Evolutionary conservation across 2,888 invertebrate genomes (phyloP).

Genomic region (Latrodectus hesperus): DNA sequence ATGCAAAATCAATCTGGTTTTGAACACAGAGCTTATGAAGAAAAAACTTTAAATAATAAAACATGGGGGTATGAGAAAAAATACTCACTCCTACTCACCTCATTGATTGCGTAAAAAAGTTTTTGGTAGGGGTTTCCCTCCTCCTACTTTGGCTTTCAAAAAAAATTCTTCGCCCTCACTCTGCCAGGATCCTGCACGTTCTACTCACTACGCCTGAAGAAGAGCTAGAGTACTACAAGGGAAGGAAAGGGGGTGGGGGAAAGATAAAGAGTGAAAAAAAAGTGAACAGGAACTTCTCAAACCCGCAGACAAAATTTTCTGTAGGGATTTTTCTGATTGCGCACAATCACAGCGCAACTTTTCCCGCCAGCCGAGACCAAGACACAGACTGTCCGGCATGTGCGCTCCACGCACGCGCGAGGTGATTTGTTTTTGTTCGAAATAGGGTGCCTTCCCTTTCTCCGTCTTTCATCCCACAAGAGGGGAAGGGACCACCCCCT

Average conservation of each 20-base stretch:
- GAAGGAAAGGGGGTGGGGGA: constrained; percentile 7
- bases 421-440: constrained; percentile 61
- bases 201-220: constrained; percentile 19
- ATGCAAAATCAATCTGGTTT: no score
- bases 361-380: constrained; percentile 65
- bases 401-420: constrained; percentile 43
- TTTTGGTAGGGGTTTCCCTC: constrained; percentile 15
- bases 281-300: constrained; percentile 43
- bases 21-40: no score
- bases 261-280: constrained; percentile 25
- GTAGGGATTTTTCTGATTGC: constrained; percentile 41
- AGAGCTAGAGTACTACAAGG: constrained; percentile 57
- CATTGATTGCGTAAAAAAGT: constrained; percentile 53
- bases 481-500: background rate
- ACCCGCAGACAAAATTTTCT: constrained; percentile 37
- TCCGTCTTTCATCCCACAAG: background rate
- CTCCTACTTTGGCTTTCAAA: background rate
- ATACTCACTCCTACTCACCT: constrained; percentile 66
- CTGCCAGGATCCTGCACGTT: constrained; percentile 22
- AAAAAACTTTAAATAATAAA: no score
- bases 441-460: constrained; percentile 9
- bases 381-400: constrained; percentile 67
- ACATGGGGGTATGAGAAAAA: constrained; percentile 1
- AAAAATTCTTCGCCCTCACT: constrained; percentile 18
- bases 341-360: constrained; percentile 65